Evolutionary conservation across 2,113 vertebrate species (phyloP).

Genomic region (Peromyscus californicus): DNA sequence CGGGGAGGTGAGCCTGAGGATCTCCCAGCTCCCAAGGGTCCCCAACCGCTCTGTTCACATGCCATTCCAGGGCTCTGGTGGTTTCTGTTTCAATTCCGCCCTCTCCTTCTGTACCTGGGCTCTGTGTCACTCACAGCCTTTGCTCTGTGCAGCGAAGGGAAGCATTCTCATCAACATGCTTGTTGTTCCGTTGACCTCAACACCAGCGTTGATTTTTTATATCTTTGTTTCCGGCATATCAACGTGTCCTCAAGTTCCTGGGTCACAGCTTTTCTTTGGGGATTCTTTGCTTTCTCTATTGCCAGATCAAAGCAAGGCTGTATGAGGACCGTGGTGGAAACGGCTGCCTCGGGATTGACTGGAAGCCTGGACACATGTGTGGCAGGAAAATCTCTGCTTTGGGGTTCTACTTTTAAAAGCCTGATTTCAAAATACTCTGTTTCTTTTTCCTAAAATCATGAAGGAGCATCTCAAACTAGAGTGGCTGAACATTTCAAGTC

Average conservation of each 20-base stretch:
- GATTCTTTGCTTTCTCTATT: neutral
- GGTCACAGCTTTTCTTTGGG: neutral
- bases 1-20: slow-evolving; percentile 76
- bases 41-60: neutral
- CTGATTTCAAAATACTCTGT: neutral
- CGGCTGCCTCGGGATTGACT: neutral
- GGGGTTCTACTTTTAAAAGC: neutral
- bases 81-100: neutral
- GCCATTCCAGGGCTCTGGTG: slow-evolving; percentile 10
- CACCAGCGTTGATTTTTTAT: neutral
- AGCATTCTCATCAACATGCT: neutral
- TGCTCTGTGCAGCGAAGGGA: neutral
- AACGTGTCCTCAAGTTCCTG: neutral
- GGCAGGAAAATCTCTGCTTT: neutral
- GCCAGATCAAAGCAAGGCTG: neutral
- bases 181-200: neutral
- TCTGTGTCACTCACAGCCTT: neutral
- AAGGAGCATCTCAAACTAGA: neutral
- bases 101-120: neutral
- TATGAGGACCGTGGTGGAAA: neutral
- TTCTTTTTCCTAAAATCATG: neutral
- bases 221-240: neutral
- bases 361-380: neutral
- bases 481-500: neutral
- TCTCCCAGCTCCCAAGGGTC: slow-evolving; percentile 9